Evolutionary conservation across 1,140 invertebrate species (phyloP).

Genomic region (Cylas formicarius): DNA sequence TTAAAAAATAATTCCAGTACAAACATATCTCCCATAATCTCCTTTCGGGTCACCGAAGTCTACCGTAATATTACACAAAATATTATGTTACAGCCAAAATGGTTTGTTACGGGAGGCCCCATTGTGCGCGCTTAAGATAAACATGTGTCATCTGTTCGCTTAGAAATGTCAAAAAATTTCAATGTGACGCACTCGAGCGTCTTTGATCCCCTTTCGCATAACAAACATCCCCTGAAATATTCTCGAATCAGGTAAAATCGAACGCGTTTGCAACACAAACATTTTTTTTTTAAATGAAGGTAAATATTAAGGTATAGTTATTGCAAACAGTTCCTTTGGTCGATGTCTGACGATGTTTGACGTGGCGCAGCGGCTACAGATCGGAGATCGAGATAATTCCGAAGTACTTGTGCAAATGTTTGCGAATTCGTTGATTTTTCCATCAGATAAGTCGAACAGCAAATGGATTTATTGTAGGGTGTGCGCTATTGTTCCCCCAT

Average conservation of each 20-base stretch:
- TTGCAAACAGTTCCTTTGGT: too few species aligned
- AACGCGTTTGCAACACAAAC: slow-evolving; percentile 2
- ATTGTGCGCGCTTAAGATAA: slow-evolving; percentile 22
- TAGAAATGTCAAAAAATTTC: slow-evolving; percentile 25
- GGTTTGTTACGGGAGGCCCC: slow-evolving; percentile 18
- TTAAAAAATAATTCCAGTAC: slow-evolving; percentile 21
- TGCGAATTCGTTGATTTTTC: slow-evolving; percentile 16
- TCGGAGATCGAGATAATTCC: slow-evolving; percentile 12
- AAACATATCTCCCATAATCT: slow-evolving; percentile 24
- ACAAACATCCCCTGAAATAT: slow-evolving; percentile 10
- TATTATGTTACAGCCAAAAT: slow-evolving; percentile 25
- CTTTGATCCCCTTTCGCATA: slow-evolving; percentile 17
- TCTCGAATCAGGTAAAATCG: slow-evolving; percentile 18
- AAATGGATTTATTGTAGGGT: slow-evolving; percentile 13
- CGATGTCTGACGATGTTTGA: slow-evolving; percentile 14
- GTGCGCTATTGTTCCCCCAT: slow-evolving; percentile 10
- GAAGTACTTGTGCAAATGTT: slow-evolving; percentile 22
- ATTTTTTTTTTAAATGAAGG: slow-evolving; percentile 2
- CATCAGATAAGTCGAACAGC: slow-evolving; percentile 12
- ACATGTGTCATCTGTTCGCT: slow-evolving; percentile 23
- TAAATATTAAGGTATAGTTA: slow-evolving; percentile 3
- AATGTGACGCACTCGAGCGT: slow-evolving; percentile 23
- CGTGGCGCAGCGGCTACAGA: not conserved
- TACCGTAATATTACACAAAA: slow-evolving; percentile 22
- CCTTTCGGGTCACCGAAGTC: slow-evolving; percentile 13